Evolutionary conservation across 2,113 vertebrate genomes (phyloP).

Genomic region (Pseudonaja textilis): DNA sequence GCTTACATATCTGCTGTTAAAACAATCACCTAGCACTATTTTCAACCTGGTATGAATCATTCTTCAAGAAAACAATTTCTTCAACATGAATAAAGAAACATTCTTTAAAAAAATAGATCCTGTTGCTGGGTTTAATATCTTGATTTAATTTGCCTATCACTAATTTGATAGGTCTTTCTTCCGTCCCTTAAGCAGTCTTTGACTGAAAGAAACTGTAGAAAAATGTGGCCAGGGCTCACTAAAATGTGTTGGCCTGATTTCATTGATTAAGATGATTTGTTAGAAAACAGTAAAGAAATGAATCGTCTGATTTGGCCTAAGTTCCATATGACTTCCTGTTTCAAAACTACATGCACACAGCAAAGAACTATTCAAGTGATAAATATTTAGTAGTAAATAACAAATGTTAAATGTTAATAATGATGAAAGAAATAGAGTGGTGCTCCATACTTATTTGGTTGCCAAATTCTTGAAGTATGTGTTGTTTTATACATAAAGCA

Average conservation of each 20-base stretch:
- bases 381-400: neutral
- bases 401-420: neutral
- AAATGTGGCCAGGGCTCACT: neutral
- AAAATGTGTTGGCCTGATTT: neutral
- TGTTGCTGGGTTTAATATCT: neutral
- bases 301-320: neutral
- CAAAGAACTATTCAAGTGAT: neutral
- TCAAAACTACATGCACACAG: neutral
- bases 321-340: neutral
- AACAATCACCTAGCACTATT: neutral
- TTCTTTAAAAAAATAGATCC: no score
- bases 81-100: neutral
- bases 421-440: neutral
- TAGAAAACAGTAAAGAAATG: neutral
- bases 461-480: neutral
- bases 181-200: neutral
- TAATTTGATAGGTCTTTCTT: neutral
- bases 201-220: neutral
- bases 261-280: neutral
- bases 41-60: neutral
- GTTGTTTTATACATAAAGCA: neutral
- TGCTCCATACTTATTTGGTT: neutral
- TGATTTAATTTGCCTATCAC: neutral
- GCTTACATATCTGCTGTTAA: neutral
- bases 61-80: neutral